phyloP scores from a whole-genome alignment of 2,888 invertebrate genomes.

The Athalia cordata region DNA sequence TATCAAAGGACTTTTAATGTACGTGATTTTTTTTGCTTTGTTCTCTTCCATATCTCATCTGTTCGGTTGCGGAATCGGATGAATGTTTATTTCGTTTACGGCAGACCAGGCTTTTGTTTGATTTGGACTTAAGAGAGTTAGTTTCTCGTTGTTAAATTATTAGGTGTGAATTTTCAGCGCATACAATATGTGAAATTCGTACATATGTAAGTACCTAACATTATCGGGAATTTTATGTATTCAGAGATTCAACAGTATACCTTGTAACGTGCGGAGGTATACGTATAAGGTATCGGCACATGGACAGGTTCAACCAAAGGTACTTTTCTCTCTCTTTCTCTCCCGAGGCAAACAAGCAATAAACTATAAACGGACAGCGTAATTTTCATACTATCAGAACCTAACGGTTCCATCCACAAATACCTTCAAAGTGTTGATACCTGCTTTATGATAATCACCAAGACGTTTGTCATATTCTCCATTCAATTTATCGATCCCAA shows the following conservation, averaged over 20 bases:
- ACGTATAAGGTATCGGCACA: not conserved
- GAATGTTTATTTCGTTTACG: no score
- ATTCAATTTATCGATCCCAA: constrained; percentile 10
- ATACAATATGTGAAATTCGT: no score
- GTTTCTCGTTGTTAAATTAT: not conserved
- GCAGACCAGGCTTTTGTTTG: no score
- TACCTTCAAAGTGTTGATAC: constrained; percentile 24
- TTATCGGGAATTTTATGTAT: not conserved
- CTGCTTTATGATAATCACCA: constrained; percentile 20
- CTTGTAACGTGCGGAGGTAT: not conserved
- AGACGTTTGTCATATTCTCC: not conserved
- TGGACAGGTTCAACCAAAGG: constrained; percentile 11
- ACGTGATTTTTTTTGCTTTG: no score
- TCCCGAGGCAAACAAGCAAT: constrained; percentile 13
- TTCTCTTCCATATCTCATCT: no score
- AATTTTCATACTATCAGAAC: constrained; percentile 25
- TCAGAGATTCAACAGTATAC: not conserved
- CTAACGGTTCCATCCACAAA: constrained; percentile 30
- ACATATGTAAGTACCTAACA: no score
- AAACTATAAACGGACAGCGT: constrained; percentile 37
- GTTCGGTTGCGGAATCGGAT: no score
- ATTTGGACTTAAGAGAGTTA: no score
- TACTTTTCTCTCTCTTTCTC: not conserved
- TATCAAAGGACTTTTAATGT: not conserved
- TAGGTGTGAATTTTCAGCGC: not conserved